A percentile compares a stretch with the other conserved stretches of the same genome.
Conservation (phyloP, 2,888 invertebrate genomes). For the Pterobdella sp. region DNA sequence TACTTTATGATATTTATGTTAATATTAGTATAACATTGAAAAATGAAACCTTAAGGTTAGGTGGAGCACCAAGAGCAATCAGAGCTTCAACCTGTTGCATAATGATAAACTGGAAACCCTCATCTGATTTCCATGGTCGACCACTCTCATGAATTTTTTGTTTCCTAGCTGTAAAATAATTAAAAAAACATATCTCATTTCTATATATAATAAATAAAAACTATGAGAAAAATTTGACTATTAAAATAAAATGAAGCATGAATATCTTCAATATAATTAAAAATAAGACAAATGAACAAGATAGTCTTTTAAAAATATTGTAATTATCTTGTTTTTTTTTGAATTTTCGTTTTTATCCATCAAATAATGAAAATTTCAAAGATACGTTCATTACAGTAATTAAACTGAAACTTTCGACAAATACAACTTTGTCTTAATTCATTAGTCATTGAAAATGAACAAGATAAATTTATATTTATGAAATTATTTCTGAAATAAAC, state of each 20-base stretch:
- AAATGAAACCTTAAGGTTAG: conserved; percentile 23
- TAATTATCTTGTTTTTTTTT: no score
- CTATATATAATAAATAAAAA: conserved; percentile 3
- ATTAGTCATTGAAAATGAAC: no score
- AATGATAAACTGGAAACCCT: conserved; percentile 27
- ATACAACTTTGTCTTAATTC: no score
- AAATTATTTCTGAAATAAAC: no score
- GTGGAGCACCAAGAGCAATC: conserved; percentile 14
- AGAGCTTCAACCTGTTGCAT: conserved; percentile 24
- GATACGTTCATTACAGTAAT: no score
- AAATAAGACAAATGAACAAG: not conserved
- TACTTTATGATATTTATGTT: not conserved
- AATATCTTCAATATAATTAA: not conserved
- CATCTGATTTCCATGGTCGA: conserved; percentile 29
- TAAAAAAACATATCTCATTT: not conserved
- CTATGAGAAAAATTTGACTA: not conserved
- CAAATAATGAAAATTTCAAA: no score
- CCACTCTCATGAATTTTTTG: not conserved
- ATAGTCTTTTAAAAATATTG: no score
- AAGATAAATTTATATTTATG: no score
- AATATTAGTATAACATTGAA: not conserved
- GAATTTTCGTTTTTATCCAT: no score
- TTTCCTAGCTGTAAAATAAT: not conserved
- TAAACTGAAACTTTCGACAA: no score
- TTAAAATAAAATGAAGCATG: not conserved